Conservation (phyloP, 1,140 invertebrate genomes). For the Drosophila kurseongensis region DNA sequence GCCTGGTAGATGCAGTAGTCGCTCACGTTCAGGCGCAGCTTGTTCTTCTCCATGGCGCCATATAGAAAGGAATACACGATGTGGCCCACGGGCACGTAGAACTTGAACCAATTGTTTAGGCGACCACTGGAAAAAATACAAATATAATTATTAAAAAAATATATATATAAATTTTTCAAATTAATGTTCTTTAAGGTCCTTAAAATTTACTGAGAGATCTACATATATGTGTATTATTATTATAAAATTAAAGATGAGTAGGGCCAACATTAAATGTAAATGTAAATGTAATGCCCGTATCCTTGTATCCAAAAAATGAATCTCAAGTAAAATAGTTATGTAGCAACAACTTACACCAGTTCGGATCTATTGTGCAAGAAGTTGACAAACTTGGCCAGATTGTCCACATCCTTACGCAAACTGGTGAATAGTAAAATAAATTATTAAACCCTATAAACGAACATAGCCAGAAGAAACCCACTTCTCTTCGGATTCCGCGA, state of each 20-base stretch:
- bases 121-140: conserved; percentile 27
- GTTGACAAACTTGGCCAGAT: conserved; percentile 65
- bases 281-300: not conserved
- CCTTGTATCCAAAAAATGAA: too few species aligned
- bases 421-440: conserved; percentile 22
- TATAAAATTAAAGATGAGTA: too few species aligned
- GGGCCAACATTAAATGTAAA: not conserved
- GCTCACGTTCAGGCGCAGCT: conserved; percentile 63
- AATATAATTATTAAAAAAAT: not conserved
- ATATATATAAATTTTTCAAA: too few species aligned
- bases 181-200: too few species aligned
- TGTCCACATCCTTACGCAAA: conserved; percentile 69
- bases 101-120: conserved; percentile 68
- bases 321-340: not conserved
- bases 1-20: conserved; percentile 75
- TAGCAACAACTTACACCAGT: conserved; percentile 58
- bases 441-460: not conserved
- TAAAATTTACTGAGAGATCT: too few species aligned
- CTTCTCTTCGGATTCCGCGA: conserved; percentile 66
- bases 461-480: conserved; percentile 22
- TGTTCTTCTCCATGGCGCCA: conserved; percentile 76
- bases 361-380: conserved; percentile 73
- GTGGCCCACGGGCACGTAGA: conserved; percentile 70
- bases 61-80: conserved; percentile 74
- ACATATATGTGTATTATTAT: too few species aligned